Percentiles rank a stretch among this genome's conserved stretches.
Evolutionary conservation across 2,113 vertebrate species (phyloP).

Genomic region (Rhinogobius similis): DNA sequence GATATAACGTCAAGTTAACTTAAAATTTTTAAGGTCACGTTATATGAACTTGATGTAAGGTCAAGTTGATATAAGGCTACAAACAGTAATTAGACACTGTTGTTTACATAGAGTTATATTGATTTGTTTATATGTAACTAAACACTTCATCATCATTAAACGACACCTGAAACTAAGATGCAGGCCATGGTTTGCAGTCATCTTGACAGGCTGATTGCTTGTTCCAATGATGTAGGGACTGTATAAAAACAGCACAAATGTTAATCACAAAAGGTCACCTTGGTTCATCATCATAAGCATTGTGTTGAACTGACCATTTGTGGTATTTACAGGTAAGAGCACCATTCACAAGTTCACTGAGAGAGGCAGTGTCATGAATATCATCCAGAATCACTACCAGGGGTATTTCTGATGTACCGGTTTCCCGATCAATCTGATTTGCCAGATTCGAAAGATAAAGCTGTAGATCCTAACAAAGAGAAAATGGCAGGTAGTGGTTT

Average conservation of each 20-base stretch:
- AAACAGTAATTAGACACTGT: not conserved
- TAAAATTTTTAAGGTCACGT: not conserved
- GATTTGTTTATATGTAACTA: not conserved
- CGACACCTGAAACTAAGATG: conserved; percentile 93
- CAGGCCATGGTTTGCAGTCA: conserved; percentile 92
- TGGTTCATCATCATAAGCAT: not conserved
- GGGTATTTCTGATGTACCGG: conserved; percentile 83
- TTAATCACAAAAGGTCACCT: not conserved
- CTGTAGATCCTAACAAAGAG: conserved; percentile 86
- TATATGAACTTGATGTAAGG: too few species aligned
- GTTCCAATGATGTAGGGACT: conserved; percentile 98
- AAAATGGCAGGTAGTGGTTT: not conserved
- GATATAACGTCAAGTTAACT: not conserved
- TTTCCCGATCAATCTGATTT: conserved; percentile 95
- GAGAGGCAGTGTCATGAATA: conserved; percentile 86
- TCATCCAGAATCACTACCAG: conserved; percentile 94
- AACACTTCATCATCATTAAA: not conserved
- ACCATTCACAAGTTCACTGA: conserved; percentile 95
- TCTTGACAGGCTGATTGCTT: conserved; percentile 97
- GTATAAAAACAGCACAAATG: conserved; percentile 10
- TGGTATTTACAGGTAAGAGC: conserved; percentile 99
- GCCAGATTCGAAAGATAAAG: conserved; percentile 95
- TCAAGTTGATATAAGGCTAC: too few species aligned
- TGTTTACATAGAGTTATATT: not conserved
- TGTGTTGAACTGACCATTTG: conserved; percentile 86